Base-by-base conservation (phyloP, 1,140 invertebrate genomes). In the Tribolium castaneum region DNA sequence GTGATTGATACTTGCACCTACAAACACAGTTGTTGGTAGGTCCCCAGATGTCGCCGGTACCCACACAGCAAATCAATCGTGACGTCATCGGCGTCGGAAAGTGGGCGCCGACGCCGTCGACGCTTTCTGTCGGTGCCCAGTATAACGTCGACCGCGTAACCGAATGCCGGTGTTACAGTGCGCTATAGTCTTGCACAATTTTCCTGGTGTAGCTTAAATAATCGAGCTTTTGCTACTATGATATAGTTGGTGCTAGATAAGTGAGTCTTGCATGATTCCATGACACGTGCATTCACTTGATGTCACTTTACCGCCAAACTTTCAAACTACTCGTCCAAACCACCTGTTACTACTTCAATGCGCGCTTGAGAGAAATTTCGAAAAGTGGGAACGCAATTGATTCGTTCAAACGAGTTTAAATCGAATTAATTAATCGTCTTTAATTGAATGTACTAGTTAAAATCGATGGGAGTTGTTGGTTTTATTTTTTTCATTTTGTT, bases 11-110 rank as follows among this genome's bases (percentile, higher is more conserved):
- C 45, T 6, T 72, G 50, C 50, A 72, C 50, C 70, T 66, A 35
- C 59, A 66, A 10, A 66, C 59, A 66, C 59, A 54, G 71, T 25
- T 54, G 7, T 10, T 34, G 49, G 45, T n/a, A 34, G 52, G 19
- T 54, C 49, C n/a, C n/a, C 30, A 73, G 71, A 73, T 73, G 71
- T 54, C 71, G 45, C 71, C 30, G 6, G 6, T 5, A 39, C 49
- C 49, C 49, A 19, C 34, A 50, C 1, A n/a, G n/a, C 70, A 72
- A 72, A 72, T 72, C 70, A 72, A 72, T 75, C 34, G 30, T 75
- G 72, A 75, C 72, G 72, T 75, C 72, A 75, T 75, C 72, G 54
- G 72, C 72, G 72, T 75, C 72, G 72, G 25, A 39, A 75, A 59
- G 51, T 30, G 71, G 52, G 71, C 71, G 71, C 71, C 50, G 72